Evolutionary conservation across 2,888 invertebrate genomes (phyloP).

Genomic region (Piscicola geometra): DNA sequence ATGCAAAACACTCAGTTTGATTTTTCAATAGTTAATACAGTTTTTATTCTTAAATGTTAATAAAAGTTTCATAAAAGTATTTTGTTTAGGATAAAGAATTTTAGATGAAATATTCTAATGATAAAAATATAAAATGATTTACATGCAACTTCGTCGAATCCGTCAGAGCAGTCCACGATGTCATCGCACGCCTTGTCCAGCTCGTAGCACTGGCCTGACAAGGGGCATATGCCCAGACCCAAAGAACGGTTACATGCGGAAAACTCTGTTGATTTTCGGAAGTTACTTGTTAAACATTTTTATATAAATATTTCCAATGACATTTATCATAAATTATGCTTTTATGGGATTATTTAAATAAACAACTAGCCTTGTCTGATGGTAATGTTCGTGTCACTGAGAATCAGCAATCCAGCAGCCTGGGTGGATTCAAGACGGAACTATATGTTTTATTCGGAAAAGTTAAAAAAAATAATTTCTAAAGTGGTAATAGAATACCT

Average conservation of each 20-base stretch:
- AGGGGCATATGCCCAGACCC: constrained; percentile 73
- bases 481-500: too few species aligned
- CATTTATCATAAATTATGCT: too few species aligned
- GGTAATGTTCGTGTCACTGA: constrained; percentile 72
- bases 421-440: constrained; percentile 7
- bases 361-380: constrained; percentile 39
- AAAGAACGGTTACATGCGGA: constrained; percentile 46
- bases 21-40: background rate
- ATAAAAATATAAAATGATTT: constrained; percentile 20
- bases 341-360: too few species aligned
- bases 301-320: background rate
- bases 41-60: too few species aligned
- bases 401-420: constrained; percentile 75
- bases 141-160: constrained; percentile 42
- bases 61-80: too few species aligned
- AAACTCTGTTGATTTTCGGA: constrained; percentile 36
- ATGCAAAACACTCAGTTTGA: background rate
- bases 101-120: background rate
- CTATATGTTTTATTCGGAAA: too few species aligned
- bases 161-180: constrained; percentile 64
- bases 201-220: constrained; percentile 67
- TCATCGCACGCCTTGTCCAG: constrained; percentile 74
- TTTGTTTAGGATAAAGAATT: background rate
- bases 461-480: too few species aligned
- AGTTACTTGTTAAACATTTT: background rate